Evolutionary conservation across 1,140 invertebrate genomes (phyloP).

Genomic region (Cyclargus thomasi): DNA sequence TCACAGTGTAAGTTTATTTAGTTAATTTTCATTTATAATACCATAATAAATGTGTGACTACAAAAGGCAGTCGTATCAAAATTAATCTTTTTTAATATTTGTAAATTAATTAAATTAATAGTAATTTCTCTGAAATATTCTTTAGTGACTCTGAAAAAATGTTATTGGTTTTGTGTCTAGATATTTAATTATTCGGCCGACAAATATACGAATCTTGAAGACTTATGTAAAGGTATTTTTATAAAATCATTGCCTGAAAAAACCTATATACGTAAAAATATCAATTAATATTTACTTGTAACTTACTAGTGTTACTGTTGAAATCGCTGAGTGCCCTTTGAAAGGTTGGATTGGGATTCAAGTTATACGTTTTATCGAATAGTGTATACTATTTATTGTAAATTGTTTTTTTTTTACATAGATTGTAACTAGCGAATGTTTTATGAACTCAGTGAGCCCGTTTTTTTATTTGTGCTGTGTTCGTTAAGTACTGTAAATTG

Average conservation of each 20-base stretch:
- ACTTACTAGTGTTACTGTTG: conserved; percentile 55
- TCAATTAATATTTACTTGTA: conserved; percentile 67
- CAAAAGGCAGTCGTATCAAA: too few relatives aligned
- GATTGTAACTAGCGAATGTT: conserved; percentile 65
- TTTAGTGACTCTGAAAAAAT: background rate
- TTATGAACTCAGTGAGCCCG: conserved; percentile 60
- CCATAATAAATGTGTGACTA: too few relatives aligned
- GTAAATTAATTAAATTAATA: too few relatives aligned
- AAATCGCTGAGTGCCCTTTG: conserved; percentile 41
- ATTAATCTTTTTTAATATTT: too few relatives aligned
- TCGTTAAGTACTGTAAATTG: conserved; percentile 73
- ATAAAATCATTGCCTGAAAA: conserved; percentile 71
- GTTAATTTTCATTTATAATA: too few relatives aligned
- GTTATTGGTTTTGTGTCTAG: conserved; percentile 7
- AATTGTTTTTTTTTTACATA: conserved; percentile 61
- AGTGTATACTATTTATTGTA: conserved; percentile 69
- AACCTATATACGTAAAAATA: conserved; percentile 75
- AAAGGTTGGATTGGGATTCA: conserved; percentile 53
- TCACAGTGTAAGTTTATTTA: too few relatives aligned
- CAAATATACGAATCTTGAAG: conserved; percentile 45
- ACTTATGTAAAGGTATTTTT: conserved; percentile 68
- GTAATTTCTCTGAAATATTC: too few relatives aligned
- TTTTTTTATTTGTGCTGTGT: conserved; percentile 71
- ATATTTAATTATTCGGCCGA: conserved; percentile 36
- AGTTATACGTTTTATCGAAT: conserved; percentile 63